These are phyloP conservation scores for Carposina sasakii DNA, from an alignment of 1,140 invertebrate species.

Conservation along the genomic window DNA sequence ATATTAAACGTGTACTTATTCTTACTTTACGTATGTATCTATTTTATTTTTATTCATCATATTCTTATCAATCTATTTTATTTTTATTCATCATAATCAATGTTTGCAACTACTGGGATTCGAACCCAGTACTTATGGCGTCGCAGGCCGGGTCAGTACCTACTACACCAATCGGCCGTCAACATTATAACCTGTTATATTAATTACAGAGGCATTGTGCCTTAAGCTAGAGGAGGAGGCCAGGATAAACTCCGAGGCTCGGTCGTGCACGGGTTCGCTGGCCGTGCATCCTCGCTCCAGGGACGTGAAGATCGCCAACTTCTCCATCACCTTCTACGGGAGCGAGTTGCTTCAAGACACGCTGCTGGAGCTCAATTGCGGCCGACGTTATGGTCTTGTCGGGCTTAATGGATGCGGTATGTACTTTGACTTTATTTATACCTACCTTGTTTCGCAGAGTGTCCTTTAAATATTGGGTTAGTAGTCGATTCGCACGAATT, in stretches of 20 bases:
- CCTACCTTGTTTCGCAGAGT: no score
- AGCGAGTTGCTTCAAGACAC: constrained; percentile 96
- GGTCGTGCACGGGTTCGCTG: constrained; percentile 95
- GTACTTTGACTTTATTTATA: constrained; percentile 30
- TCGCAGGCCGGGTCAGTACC: no score
- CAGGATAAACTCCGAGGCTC: constrained; percentile 91
- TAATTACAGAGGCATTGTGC: constrained; percentile 84
- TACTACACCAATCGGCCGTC: no score
- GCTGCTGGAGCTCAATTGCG: constrained; percentile 96
- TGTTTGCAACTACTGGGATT: no score
- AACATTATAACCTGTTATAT: constrained; percentile 3
- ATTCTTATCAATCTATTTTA: no score
- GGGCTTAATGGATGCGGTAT: constrained; percentile 96
- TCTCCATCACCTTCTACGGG: constrained; percentile 99
- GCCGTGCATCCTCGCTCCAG: constrained; percentile 95
- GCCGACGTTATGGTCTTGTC: constrained; percentile 95
- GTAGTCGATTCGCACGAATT: no score
- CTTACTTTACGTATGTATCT: no score
- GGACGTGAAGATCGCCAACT: constrained; percentile 97
- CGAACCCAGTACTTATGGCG: no score
- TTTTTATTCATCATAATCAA: no score
- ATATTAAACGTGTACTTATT: no score
- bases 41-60: no score
- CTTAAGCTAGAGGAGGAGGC: constrained; percentile 92
- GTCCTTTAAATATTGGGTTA: no score